These are phyloP conservation scores for Entomobrya proxima DNA, from an alignment of 2,888 invertebrate genomes.

Conservation along the genomic window DNA sequence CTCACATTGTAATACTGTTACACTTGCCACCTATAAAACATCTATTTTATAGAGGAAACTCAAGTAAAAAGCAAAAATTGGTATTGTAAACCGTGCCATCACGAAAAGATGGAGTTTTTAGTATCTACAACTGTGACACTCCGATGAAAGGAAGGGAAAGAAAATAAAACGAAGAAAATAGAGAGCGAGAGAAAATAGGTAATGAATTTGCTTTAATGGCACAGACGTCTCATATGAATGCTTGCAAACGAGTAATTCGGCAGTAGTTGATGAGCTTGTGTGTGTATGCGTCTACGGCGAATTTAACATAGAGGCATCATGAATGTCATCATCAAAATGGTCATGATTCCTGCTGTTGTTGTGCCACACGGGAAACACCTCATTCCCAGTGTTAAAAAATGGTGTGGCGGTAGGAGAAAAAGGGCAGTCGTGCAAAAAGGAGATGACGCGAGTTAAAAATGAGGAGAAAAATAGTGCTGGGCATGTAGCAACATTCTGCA, in stretches of 20 bases:
- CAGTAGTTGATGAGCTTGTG: conserved; percentile 22
- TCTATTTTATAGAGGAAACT: background rate
- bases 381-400: background rate
- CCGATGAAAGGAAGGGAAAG: background rate
- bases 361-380: conserved; percentile 14
- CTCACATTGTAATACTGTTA: background rate
- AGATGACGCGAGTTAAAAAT: conserved; percentile 28
- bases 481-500: background rate
- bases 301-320: conserved; percentile 35
- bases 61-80: background rate
- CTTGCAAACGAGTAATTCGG: background rate
- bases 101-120: background rate
- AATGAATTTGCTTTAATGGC: conserved; percentile 29
- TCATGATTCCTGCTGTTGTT: background rate
- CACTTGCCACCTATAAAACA: background rate
- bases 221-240: conserved; percentile 4
- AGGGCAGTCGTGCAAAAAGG: conserved; percentile 48
- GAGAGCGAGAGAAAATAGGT: conserved; percentile 33
- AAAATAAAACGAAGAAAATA: conserved; percentile 17
- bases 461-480: background rate
- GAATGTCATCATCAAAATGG: conserved; percentile 35
- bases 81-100: background rate
- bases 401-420: conserved; percentile 7
- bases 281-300: too few relatives aligned
- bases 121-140: background rate